These are phyloP conservation scores for Liopterus haemorrhoidalis DNA, from an alignment of 2,888 invertebrate genomes.

Conservation along the genomic window DNA sequence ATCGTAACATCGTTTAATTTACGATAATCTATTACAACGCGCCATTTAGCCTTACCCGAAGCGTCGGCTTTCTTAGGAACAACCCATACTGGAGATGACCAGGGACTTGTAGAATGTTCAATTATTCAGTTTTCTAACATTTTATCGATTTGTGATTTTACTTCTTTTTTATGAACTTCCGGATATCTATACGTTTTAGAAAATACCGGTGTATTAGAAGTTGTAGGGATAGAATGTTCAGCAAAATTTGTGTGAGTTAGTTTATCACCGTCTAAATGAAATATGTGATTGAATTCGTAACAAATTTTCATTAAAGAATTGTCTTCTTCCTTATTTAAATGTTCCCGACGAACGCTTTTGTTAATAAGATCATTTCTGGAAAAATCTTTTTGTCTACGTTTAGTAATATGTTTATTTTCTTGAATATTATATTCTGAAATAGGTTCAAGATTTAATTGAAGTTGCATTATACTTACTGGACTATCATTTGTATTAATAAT, in stretches of 20 bases:
- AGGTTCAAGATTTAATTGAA: slow-evolving; percentile 25
- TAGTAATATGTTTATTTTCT: slow-evolving; percentile 8
- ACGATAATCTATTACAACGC: too few species aligned
- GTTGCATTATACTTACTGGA: slow-evolving; percentile 22
- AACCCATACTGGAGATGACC: too few species aligned
- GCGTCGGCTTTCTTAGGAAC: too few species aligned
- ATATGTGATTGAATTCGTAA: slow-evolving; percentile 32
- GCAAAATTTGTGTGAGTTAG: slow-evolving; percentile 30
- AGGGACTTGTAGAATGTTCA: too few species aligned
- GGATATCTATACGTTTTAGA: slow-evolving; percentile 35
- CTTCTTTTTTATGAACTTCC: slow-evolving; percentile 35
- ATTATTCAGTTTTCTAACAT: slow-evolving; percentile 34
- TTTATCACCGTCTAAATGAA: slow-evolving; percentile 31
- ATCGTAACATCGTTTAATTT: too few species aligned
- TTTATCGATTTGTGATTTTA: slow-evolving; percentile 34
- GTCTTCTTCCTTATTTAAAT: slow-evolving; percentile 34
- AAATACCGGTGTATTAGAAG: slow-evolving; percentile 28
- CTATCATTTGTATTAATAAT: slow-evolving; percentile 22
- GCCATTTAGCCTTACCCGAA: too few species aligned
- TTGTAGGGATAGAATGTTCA: slow-evolving; percentile 31
- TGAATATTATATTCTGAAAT: slow-evolving; percentile 7
- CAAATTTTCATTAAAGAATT: slow-evolving; percentile 31
- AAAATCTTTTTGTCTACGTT: not conserved
- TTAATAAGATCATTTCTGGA: slow-evolving; percentile 9
- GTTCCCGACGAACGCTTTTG: slow-evolving; percentile 24